Evolutionary conservation across 2,797 vertebrate genomes (phyloP), one percentile per base, ranked within the genome.

Genomic region (Peromyscus aztecus): DNA sequence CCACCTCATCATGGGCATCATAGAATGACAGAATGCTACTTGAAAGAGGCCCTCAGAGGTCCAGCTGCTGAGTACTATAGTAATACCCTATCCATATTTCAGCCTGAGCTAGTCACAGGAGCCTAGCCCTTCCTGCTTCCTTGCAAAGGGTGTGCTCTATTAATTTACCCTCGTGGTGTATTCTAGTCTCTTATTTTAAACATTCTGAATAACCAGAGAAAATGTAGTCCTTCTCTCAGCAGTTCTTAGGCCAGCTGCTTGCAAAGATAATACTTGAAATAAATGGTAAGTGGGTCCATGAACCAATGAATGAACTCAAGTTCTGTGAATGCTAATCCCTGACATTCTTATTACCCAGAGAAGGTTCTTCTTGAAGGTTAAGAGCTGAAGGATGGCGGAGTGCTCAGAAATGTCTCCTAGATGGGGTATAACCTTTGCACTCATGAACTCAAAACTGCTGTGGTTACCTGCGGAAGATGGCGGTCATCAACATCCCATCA

Each of bases 261-360:
- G 63, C 19, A 76, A 89, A 97, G 61, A 52, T 65, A 43, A 94
- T 63, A 61, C 61, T 71, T 89, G 11, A 94, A 90, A 43, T 71
- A 84, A 89, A 84, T 90, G 55, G 49, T 29, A 52, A 91, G 34
- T 55, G 52, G 43, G 61, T 34, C 89, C 24, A 37, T 31, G 89
- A 80, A 69, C 76, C 27, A 46, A 61, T 27, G 49, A 82, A 91
- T 46, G 75, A 78, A 77, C 21, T 40, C 89, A 34, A 67, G 67
- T n/a, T 37, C 29, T 16, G 24, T 31, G 57, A 78, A 77, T 59
- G 76, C 40, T 21, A 27, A 17, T 90, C 24, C 27, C 49, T 59
- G 31, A 11, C 76, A 31, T 84, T 85, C 43, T 81, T 92, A n/a
- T 61, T 75, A 85, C 6, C 23, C 37, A 23, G 43, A 46, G 27